Evolutionary conservation across 2,113 vertebrate species (phyloP), one percentile per base, ranked within the genome.

Genomic region (Caranx ignobilis): DNA sequence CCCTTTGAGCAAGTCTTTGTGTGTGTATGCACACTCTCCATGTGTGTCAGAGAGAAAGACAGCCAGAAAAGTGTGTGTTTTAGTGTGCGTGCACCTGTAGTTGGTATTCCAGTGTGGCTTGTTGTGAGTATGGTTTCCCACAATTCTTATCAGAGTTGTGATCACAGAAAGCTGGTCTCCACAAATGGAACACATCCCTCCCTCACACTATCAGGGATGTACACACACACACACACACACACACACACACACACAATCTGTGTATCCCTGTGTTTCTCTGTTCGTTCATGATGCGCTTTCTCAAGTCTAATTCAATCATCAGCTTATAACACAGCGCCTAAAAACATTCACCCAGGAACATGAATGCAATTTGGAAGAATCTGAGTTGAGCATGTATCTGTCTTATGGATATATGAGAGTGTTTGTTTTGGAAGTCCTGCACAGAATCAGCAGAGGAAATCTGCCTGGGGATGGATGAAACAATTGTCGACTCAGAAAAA

Each of bases 131-230:
- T 79, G 89, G 88, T 90, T 89, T 90, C 76, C 90, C 82, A 70
- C 78, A 85, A 82, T 89, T 89, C 90, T 92, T 94, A 93, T 94
- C 91, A 85, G 88, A 88, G 57, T 81, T 88, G 87, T 89, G 92
- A 95, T 95, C 92, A 93, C 86, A 92, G 84, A 88, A 89, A 89
- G 74, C 89, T 79, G 81, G 89, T 90, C 87, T 88, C 83, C 83
- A 81, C 85, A 90, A 90, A 93, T 91, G 83, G 84, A 92, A 88
- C 80, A 90, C 86, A 90, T 92, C 85, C 86, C 68, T 83, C 47
- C 69, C 71, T 83, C 54, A 32, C 74, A 72, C 76, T 77, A 81
- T 80, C 86, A 81, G 71, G 34, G n/a, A 73, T 18, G 4, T 35
- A 65, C 71, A 50, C 62, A 62, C 64, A 71, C 78, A 79, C 67